Conservation (phyloP, 92 coral and sea anemone species). For the Chrysogorgia sp. region DNA sequence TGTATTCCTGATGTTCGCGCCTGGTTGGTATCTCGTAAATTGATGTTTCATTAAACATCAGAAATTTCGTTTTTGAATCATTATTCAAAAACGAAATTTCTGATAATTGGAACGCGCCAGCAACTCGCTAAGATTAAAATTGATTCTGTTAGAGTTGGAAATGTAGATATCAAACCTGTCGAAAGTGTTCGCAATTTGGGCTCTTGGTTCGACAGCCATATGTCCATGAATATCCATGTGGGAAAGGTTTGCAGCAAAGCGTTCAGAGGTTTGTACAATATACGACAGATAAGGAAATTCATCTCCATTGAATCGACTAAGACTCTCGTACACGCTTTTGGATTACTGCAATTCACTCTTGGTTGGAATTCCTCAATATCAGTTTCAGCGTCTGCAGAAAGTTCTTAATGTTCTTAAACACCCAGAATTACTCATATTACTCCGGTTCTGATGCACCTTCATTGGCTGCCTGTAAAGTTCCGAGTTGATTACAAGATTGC, state of each 20-base stretch:
- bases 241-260: background rate
- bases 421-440: no score
- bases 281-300: conserved; percentile 60
- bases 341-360: conserved; percentile 59
- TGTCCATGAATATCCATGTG: no score
- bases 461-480: no score
- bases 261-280: conserved; percentile 54
- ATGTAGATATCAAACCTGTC: conserved; percentile 36
- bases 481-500: no score
- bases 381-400: no score
- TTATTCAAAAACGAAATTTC: no score
- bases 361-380: no score
- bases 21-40: conserved; percentile 54
- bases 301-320: conserved; percentile 48
- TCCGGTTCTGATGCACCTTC: no score
- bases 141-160: conserved; percentile 45
- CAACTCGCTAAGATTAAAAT: no score
- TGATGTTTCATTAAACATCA: conserved; percentile 52
- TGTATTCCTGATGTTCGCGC: conserved; percentile 45
- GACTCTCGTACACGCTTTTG: conserved; percentile 62
- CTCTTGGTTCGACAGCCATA: conserved; percentile 17
- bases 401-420: no score
- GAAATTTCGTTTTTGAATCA: no score
- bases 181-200: conserved; percentile 52
- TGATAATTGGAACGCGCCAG: conserved; percentile 36